phyloP scores from a whole-genome alignment of 2,888 invertebrate genomes.

The Baccha elongata region DNA sequence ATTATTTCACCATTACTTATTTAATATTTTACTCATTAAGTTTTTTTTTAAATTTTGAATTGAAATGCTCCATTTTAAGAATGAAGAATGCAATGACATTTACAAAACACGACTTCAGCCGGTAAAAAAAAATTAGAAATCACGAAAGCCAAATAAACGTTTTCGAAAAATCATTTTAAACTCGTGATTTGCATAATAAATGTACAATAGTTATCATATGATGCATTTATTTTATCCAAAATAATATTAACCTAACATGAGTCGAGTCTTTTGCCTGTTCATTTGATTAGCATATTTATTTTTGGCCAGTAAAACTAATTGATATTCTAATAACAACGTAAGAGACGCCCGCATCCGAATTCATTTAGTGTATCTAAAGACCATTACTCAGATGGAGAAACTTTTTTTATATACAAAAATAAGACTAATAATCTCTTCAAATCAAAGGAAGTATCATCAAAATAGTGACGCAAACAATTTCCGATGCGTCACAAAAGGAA shows the following conservation, averaged over 20 bases:
- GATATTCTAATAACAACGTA: conserved; percentile 7
- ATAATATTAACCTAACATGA: neutral
- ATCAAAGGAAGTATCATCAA: too few species aligned
- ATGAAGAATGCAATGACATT: too few species aligned
- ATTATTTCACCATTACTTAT: too few species aligned
- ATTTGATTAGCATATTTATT: conserved; percentile 20
- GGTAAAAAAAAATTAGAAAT: neutral
- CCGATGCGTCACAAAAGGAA: neutral
- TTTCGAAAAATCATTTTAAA: neutral
- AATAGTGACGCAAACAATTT: neutral
- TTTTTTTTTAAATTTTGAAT: too few species aligned
- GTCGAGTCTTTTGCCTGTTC: neutral
- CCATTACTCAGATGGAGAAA: too few species aligned
- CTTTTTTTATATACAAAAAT: too few species aligned
- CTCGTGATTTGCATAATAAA: conserved; percentile 6
- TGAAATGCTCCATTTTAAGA: too few species aligned
- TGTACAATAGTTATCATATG: neutral
- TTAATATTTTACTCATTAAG: too few species aligned
- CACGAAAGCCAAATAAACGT: conserved; percentile 6
- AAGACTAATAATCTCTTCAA: too few species aligned
- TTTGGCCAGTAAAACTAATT: conserved; percentile 15
- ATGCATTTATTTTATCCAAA: conserved; percentile 28
- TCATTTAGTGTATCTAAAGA: too few species aligned
- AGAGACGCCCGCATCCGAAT: neutral
- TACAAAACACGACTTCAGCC: neutral